phyloP scores from a whole-genome alignment of 92 coral and sea anemone genomes.

The Porites lobata region DNA sequence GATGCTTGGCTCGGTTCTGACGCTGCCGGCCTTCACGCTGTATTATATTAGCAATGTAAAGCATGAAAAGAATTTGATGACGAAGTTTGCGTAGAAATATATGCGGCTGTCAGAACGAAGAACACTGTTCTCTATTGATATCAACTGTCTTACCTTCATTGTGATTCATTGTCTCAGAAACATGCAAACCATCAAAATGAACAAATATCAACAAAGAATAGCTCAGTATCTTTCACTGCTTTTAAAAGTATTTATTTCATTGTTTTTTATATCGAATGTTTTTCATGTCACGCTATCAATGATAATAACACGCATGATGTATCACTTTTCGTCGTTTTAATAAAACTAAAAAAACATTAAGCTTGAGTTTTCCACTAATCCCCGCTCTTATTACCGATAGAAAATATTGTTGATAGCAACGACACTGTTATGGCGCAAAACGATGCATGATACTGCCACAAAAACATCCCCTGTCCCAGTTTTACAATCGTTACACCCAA shows the following conservation, averaged over 20 bases:
- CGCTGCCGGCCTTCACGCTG: background rate
- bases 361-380: too few relatives aligned
- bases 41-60: slow-evolving; percentile 1
- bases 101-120: too few relatives aligned
- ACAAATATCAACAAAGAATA: slow-evolving; percentile 3
- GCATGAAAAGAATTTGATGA: slow-evolving; percentile 29
- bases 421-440: background rate
- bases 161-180: background rate
- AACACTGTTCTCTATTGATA: background rate
- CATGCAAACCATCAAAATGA: background rate
- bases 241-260: background rate
- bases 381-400: too few relatives aligned
- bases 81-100: background rate
- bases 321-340: background rate
- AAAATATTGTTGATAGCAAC: background rate
- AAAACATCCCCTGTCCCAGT: too few relatives aligned
- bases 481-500: too few relatives aligned
- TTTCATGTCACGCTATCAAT: slow-evolving; percentile 20
- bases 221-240: background rate
- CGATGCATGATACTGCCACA: background rate
- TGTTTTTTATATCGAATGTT: background rate
- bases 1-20: too few relatives aligned
- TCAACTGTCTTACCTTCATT: background rate
- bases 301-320: background rate
- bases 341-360: background rate